Base-by-base conservation (phyloP, 2,888 invertebrate genomes). In the Syritta pipiens region DNA sequence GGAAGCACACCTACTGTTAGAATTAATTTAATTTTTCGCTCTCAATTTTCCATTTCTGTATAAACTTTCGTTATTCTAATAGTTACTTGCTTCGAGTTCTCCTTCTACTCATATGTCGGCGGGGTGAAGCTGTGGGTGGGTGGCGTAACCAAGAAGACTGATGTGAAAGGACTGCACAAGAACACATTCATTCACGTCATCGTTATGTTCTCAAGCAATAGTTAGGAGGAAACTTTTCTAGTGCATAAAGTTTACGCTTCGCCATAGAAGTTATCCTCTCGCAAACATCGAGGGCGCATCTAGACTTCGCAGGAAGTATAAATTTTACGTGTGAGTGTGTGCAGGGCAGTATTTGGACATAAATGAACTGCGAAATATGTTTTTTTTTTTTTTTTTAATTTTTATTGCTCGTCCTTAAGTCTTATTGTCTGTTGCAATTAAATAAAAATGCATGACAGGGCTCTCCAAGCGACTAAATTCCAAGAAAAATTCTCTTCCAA, bases 171-270 rank as follows among this genome's bases (percentile, higher is more conserved):
- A 35, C 63, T 24, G 20, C 32, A 12, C 6, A 5, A 17, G 49
- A 20, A 20, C n/a, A 44, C 48, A 63, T 57, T 32, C 55, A 42
- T 42, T 30, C 37, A 32, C 35, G 65, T 65, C 24, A 35, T 65
- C 28, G 3, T 22, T 35, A 30, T 48, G 26, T 67, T 32, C 60
- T 68, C 42, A 68, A 49, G 63, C 55, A 63, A 63, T 63, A 69
- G 62, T 68, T 62, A 20, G 57, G 3, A 57, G 24, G 9, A 67
- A 76, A 69, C 28, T 63, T 76, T 69, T 28, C 37, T 6, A 65
- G 51, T 37, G 22, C 49, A 51, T 51, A 69, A 69, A 69, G 12
- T 51, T 49, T 51, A 51, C 24, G 22, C 44, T 63, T 17, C 14
- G 51, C 24, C 42, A 26, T 55, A 40, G 63, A 71, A 71, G 62